A percentile compares a stretch with the other conserved stretches of the same genome.
These are phyloP conservation scores for Odontomyia ornata DNA, from an alignment of 2,888 invertebrate genomes.

Conservation along the genomic window DNA sequence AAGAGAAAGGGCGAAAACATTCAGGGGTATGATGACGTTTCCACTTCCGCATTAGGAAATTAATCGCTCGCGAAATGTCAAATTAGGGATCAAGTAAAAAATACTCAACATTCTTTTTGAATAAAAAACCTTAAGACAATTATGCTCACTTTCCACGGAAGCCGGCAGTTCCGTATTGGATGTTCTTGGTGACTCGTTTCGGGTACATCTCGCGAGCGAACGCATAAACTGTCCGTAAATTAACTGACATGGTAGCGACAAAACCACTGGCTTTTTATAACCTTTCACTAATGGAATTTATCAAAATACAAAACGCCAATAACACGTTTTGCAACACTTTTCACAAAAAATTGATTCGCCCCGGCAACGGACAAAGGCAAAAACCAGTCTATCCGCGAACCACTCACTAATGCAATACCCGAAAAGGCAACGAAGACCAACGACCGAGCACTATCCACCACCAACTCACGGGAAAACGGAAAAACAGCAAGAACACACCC, in stretches of 20 bases:
- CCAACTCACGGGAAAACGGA: not conserved
- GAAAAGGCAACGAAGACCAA: constrained; percentile 11
- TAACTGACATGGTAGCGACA: constrained; percentile 61
- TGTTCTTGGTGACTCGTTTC: constrained; percentile 71
- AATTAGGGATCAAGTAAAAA: not conserved
- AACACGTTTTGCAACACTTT: constrained; percentile 17
- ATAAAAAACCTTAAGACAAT: not conserved
- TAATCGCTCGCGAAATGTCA: constrained; percentile 21
- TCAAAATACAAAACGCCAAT: constrained; percentile 1
- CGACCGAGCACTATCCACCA: constrained; percentile 7
- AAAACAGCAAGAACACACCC: not conserved
- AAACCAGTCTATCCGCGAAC: constrained; percentile 17
- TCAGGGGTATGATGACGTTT: constrained; percentile 35
- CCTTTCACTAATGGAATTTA: constrained; percentile 12
- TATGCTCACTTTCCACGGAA: constrained; percentile 79
- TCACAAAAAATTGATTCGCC: constrained; percentile 11
- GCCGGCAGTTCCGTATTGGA: constrained; percentile 87
- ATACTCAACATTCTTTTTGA: not conserved
- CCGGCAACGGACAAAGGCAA: constrained; percentile 15
- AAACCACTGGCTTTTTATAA: constrained; percentile 22
- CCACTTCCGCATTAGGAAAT: constrained; percentile 40
- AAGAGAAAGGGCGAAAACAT: constrained; percentile 37
- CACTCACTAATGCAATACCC: constrained; percentile 6
- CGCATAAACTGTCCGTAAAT: constrained; percentile 75
- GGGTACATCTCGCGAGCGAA: constrained; percentile 82